Percentiles rank a stretch among this genome's conserved stretches.
phyloP scores from a whole-genome alignment of 2,113 vertebrate genomes.

The Agelaius phoeniceus region DNA sequence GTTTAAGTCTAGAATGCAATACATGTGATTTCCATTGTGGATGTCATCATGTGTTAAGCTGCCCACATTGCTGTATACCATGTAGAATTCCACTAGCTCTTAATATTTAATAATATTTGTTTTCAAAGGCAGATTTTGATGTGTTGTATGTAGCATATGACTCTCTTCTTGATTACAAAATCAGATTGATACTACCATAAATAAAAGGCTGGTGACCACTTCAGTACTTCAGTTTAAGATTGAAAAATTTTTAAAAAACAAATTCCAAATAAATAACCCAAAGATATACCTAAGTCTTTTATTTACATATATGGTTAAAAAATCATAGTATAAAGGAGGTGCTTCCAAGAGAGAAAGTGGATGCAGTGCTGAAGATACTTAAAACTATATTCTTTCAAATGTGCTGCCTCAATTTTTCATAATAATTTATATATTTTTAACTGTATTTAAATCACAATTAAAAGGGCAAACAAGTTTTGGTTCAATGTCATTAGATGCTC shows the following conservation, averaged over 20 bases:
- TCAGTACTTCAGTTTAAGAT: neutral
- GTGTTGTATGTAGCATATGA: neutral
- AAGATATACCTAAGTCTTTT: neutral
- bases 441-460: neutral
- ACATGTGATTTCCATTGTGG: neutral
- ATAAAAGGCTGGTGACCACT: neutral
- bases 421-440: neutral
- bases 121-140: neutral
- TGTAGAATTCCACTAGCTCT: neutral
- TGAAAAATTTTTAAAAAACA: neutral
- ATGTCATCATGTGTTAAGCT: neutral
- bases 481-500: constrained; percentile 6
- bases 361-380: neutral
- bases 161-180: neutral
- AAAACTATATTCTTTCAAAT: neutral
- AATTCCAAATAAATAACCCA: rapidly evolving
- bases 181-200: neutral
- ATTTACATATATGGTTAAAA: neutral
- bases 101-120: neutral
- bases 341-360: neutral
- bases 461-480: neutral
- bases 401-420: neutral
- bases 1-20: neutral
- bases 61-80: neutral
- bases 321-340: neutral